Evolutionary conservation across 2,797 vertebrate species (phyloP).

Genomic region (Epinephelus malabaricus): DNA sequence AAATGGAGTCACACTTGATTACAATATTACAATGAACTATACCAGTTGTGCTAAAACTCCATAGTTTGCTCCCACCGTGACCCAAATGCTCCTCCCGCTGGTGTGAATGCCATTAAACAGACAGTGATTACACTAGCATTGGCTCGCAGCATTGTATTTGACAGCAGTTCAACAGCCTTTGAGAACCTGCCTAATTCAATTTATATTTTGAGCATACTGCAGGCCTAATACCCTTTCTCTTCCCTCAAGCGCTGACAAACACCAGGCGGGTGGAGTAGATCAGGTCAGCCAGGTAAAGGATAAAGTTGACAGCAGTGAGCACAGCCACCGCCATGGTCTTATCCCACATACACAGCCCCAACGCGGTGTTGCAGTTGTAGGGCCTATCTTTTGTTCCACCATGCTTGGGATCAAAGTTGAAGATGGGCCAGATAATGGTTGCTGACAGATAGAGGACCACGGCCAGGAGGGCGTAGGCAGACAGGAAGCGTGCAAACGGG

Average conservation of each 20-base stretch:
- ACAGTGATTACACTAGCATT: conserved; percentile 4
- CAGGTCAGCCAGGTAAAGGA: conserved; percentile 86
- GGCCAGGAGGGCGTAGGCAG: conserved; percentile 87
- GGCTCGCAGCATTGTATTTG: conserved; percentile 19
- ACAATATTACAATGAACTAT: background rate
- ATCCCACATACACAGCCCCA: conserved; percentile 82
- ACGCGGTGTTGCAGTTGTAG: fast-evolving
- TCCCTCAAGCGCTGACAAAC: conserved; percentile 81
- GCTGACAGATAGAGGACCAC: conserved; percentile 89
- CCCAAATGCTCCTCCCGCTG: background rate
- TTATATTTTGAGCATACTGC: conserved; percentile 59
- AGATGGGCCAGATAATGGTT: conserved; percentile 93
- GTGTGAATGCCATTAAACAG: conserved; percentile 1
- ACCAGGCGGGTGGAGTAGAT: conserved; percentile 86
- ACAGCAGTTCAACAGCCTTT: conserved; percentile 40
- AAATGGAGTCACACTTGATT: background rate
- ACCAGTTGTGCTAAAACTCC: conserved; percentile 10
- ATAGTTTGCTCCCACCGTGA: conserved; percentile 2
- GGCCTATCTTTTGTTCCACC: conserved; percentile 74
- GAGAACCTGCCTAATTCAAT: conserved; percentile 57
- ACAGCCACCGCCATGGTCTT: conserved; percentile 80
- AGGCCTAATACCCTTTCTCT: background rate
- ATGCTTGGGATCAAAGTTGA: conserved; percentile 87
- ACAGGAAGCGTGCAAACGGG: conserved; percentile 91
- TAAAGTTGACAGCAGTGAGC: conserved; percentile 83